A percentile compares a stretch with the other conserved stretches of the same genome.
These are phyloP conservation scores for Drosophila simulans DNA, from an alignment of 1,140 invertebrate species.

Conservation along the genomic window DNA sequence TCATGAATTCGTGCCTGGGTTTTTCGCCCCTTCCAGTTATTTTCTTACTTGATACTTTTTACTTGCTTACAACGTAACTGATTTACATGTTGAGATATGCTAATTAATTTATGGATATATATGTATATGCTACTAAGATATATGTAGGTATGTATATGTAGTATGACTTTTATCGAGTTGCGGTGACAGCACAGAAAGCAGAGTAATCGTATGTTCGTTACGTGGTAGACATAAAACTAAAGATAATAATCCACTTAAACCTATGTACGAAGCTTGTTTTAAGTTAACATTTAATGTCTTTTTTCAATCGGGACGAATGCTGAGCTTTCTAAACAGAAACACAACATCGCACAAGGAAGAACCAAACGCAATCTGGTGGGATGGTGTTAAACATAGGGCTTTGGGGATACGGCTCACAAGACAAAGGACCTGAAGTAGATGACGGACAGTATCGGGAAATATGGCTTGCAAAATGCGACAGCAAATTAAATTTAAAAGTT, in stretches of 20 bases:
- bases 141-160: constrained; percentile 24
- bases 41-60: constrained; percentile 5
- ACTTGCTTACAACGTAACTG: constrained; percentile 32
- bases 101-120: constrained; percentile 19
- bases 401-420: background rate
- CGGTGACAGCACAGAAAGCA: constrained; percentile 35
- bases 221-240: constrained; percentile 25
- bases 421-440: constrained; percentile 1
- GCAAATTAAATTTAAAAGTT: constrained; percentile 7
- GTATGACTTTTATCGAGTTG: constrained; percentile 71
- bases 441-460: constrained; percentile 24
- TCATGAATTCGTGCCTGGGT: constrained; percentile 24
- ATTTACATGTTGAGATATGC: constrained; percentile 47
- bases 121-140: constrained; percentile 35
- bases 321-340: constrained; percentile 18
- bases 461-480: constrained; percentile 27
- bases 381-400: background rate
- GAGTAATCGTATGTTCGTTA: constrained; percentile 21
- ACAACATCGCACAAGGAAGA: constrained; percentile 18
- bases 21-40: background rate
- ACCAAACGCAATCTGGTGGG: constrained; percentile 17
- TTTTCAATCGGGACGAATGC: constrained; percentile 68
- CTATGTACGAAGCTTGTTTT: background rate
- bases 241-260: constrained; percentile 24
- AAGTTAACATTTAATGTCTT: constrained; percentile 68